Evolutionary conservation across 2,113 vertebrate genomes (phyloP).

Genomic region (Saiga tatarica): DNA sequence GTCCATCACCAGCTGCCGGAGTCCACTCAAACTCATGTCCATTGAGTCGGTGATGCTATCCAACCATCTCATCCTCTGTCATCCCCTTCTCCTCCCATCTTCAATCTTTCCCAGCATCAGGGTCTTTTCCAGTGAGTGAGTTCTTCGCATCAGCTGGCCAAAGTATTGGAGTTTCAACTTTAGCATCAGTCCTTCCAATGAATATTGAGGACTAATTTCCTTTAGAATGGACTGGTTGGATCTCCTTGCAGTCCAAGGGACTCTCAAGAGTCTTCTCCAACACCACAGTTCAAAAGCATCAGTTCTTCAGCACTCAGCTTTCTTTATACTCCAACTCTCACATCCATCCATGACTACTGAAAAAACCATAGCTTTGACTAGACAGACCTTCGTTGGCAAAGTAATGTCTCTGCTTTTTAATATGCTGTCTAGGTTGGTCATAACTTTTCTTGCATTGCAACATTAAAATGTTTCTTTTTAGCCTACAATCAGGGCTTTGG

Average conservation of each 20-base stretch:
- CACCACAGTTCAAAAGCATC: neutral
- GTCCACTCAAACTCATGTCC: neutral
- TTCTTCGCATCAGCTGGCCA: neutral
- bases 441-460: neutral
- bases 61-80: neutral
- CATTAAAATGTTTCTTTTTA: constrained; percentile 75
- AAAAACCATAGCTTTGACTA: neutral
- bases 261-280: neutral
- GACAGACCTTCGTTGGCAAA: neutral
- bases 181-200: neutral
- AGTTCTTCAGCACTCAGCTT: neutral
- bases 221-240: neutral
- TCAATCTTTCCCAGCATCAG: neutral
- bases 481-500: constrained; percentile 95
- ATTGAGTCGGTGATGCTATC: neutral
- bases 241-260: neutral
- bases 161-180: constrained; percentile 15
- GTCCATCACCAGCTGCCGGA: neutral
- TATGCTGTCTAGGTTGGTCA: neutral
- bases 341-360: neutral
- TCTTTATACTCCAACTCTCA: neutral
- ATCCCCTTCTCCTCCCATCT: neutral
- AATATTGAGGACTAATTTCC: neutral
- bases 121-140: neutral
- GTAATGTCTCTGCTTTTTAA: neutral